Conservation (phyloP, 2,797 vertebrate genomes). For the Melanotaenia trifasciata region DNA sequence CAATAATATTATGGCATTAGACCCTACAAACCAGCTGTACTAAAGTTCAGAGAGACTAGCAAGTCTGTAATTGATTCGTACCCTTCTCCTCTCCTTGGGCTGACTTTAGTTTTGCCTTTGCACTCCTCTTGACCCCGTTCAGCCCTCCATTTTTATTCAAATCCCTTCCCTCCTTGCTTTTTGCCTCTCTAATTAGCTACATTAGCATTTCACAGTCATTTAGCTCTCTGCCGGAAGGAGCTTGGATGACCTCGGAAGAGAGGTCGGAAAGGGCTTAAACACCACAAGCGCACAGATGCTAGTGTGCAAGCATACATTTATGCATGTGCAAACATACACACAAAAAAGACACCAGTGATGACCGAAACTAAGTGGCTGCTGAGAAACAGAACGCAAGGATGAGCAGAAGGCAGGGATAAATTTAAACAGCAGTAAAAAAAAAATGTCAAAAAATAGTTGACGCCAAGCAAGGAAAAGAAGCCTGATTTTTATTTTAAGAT, state of each 20-base stretch:
- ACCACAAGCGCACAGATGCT: slow-evolving; percentile 49
- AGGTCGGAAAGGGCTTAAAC: slow-evolving; percentile 67
- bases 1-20: slow-evolving; percentile 56
- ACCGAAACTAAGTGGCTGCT: slow-evolving; percentile 34
- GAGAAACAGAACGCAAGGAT: slow-evolving; percentile 18
- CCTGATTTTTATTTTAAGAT: slow-evolving; percentile 8
- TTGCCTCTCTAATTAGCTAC: slow-evolving; percentile 75
- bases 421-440: neutral
- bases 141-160: slow-evolving; percentile 48
- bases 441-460: slow-evolving; percentile 5
- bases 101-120: slow-evolving; percentile 69
- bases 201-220: slow-evolving; percentile 82
- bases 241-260: slow-evolving; percentile 66
- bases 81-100: slow-evolving; percentile 64
- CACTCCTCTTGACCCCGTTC: slow-evolving; percentile 66
- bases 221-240: slow-evolving; percentile 70
- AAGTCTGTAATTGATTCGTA: slow-evolving; percentile 68
- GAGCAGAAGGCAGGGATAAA: neutral
- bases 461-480: slow-evolving; percentile 5
- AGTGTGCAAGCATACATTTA: slow-evolving; percentile 31
- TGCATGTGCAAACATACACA: slow-evolving; percentile 20
- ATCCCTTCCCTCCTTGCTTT: slow-evolving; percentile 46
- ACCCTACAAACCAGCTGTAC: slow-evolving; percentile 50
- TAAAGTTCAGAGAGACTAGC: slow-evolving; percentile 39
- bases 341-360: slow-evolving; percentile 23